Percentiles rank a stretch among this genome's conserved stretches.
These are phyloP conservation scores for Diplodus sargus DNA, from an alignment of 2,797 vertebrate species.

Conservation along the genomic window DNA sequence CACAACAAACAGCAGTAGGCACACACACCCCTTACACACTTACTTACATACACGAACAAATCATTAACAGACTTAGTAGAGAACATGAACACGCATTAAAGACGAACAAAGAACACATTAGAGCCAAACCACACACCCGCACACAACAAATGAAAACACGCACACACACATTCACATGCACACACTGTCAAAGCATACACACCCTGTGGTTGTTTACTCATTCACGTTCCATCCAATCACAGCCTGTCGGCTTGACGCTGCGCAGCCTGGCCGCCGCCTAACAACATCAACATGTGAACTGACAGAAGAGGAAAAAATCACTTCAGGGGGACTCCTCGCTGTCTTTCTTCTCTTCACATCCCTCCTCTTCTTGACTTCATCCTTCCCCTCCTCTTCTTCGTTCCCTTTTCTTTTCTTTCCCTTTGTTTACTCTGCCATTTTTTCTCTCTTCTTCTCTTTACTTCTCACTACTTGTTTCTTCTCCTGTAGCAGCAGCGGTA, in stretches of 20 bases:
- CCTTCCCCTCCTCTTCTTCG: neutral
- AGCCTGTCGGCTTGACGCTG: slow-evolving; percentile 67
- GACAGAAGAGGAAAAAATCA: slow-evolving; percentile 10
- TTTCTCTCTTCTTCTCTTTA: neutral
- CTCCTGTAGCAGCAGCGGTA: neutral
- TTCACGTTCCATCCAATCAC: slow-evolving; percentile 75
- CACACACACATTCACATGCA: neutral
- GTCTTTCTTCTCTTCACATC: neutral
- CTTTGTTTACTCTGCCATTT: neutral
- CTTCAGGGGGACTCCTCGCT: neutral
- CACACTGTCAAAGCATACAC: slow-evolving; percentile 40
- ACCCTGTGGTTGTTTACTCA: slow-evolving; percentile 67
- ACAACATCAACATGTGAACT: slow-evolving; percentile 69
- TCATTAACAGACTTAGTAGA: neutral
- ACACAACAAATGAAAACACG: slow-evolving; percentile 36
- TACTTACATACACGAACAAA: neutral
- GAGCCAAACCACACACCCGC: slow-evolving; percentile 18
- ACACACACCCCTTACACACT: neutral
- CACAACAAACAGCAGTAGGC: neutral
- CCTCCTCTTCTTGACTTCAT: neutral
- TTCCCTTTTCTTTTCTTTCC: neutral
- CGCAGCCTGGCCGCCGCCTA: slow-evolving; percentile 62
- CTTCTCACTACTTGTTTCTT: neutral
- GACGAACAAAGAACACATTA: neutral
- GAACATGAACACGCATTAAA: slow-evolving; percentile 6